A percentile compares a stretch with the other conserved stretches of the same genome.
phyloP scores from a whole-genome alignment of 1,140 invertebrate genomes.

The Linepithema humile region DNA sequence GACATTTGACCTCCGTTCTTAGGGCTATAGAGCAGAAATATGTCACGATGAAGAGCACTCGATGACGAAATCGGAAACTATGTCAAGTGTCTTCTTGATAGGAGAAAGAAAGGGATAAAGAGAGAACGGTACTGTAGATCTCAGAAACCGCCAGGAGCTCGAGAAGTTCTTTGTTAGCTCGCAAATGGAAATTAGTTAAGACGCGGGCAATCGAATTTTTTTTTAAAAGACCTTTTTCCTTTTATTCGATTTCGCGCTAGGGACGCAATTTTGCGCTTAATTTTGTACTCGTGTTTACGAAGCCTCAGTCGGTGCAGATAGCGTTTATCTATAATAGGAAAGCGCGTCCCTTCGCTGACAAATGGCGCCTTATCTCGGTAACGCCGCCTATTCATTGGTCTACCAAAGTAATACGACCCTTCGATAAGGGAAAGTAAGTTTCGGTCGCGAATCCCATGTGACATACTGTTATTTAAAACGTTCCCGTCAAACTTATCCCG shows the following conservation, averaged over 20 bases:
- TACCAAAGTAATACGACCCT: conserved; percentile 51
- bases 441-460: background rate
- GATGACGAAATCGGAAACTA: conserved; percentile 64
- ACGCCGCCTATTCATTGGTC: conserved; percentile 40
- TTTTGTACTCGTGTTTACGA: conserved; percentile 24
- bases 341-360: conserved; percentile 36
- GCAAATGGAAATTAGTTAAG: conserved; percentile 19
- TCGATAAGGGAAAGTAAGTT: conserved; percentile 61
- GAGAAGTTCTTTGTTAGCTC: background rate
- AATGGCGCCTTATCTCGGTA: conserved; percentile 60
- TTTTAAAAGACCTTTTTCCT: background rate
- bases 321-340: conserved; percentile 62
- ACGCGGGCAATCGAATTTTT: background rate
- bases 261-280: background rate
- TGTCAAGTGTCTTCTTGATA: conserved; percentile 62
- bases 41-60: conserved; percentile 57
- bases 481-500: conserved; percentile 24
- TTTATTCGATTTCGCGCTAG: too few relatives aligned
- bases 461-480: conserved; percentile 16
- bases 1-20: conserved; percentile 36
- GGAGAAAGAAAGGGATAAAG: background rate
- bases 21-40: background rate
- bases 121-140: background rate
- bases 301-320: conserved; percentile 46
- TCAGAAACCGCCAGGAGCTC: background rate